Evolutionary conservation across 2,888 invertebrate genomes (phyloP).

Genomic region (Adelognathus sp.): DNA sequence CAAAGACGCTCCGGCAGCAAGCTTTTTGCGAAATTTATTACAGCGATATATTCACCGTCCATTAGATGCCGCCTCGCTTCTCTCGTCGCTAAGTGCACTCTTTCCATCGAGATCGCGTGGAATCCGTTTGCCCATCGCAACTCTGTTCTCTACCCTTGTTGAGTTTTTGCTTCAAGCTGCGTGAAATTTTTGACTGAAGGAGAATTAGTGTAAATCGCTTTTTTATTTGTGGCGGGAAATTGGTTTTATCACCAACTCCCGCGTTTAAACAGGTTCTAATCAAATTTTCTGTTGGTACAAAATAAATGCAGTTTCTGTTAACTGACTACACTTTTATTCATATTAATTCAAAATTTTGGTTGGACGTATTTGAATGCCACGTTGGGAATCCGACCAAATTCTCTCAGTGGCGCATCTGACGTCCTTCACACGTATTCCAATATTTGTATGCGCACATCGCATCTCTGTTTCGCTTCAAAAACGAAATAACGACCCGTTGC

Average conservation of each 20-base stretch:
- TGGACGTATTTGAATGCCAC: too few species aligned
- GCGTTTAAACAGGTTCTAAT: too few species aligned
- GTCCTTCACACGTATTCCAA: not conserved
- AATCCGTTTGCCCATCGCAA: slow-evolving; percentile 57
- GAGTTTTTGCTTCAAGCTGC: not conserved
- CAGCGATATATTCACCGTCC: slow-evolving; percentile 81
- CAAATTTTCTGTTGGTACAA: not conserved
- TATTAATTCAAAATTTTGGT: too few species aligned
- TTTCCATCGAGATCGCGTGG: slow-evolving; percentile 62
- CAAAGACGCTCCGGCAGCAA: slow-evolving; percentile 38
- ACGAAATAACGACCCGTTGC: not conserved
- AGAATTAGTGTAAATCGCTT: too few species aligned
- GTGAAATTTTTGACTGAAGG: not conserved
- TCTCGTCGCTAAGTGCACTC: slow-evolving; percentile 71
- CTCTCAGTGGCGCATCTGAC: not conserved
- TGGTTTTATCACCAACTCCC: too few species aligned
- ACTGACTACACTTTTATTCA: too few species aligned
- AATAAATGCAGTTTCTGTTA: too few species aligned
- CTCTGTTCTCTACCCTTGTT: slow-evolving; percentile 10
- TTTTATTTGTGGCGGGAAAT: too few species aligned
- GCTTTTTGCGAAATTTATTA: slow-evolving; percentile 80
- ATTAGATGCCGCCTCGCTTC: slow-evolving; percentile 79
- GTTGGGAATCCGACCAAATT: too few species aligned
- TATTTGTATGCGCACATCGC: not conserved
- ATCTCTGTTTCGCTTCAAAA: not conserved